phyloP scores from a whole-genome alignment of 2,113 vertebrate species.

The Sebastes fasciatus region DNA sequence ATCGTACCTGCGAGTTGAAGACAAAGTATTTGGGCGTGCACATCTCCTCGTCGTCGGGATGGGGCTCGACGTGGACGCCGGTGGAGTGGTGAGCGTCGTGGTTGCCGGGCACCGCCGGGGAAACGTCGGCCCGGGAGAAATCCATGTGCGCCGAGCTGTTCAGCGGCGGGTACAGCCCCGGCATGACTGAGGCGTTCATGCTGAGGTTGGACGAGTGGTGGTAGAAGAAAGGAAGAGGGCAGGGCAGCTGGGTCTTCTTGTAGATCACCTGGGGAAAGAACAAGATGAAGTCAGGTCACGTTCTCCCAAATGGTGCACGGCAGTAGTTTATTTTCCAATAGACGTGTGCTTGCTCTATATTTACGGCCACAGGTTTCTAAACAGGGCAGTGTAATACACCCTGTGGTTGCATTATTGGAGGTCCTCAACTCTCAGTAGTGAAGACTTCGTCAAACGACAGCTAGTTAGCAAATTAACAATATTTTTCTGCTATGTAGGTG shows the following conservation, averaged over 20 bases:
- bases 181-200: slow-evolving; percentile 82
- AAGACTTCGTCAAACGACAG: neutral
- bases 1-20: slow-evolving; percentile 94
- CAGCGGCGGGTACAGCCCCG: slow-evolving; percentile 58
- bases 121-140: slow-evolving; percentile 80
- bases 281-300: neutral
- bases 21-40: slow-evolving; percentile 95
- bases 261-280: slow-evolving; percentile 90
- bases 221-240: slow-evolving; percentile 89
- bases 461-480: neutral
- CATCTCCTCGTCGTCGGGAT: slow-evolving; percentile 82
- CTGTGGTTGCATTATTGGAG: neutral
- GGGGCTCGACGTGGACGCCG: slow-evolving; percentile 84
- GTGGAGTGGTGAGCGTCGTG: slow-evolving; percentile 67
- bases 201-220: slow-evolving; percentile 85
- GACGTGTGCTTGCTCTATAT: neutral
- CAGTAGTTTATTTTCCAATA: neutral
- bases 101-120: slow-evolving; percentile 66
- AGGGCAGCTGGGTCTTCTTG: slow-evolving; percentile 95
- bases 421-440: too few relatives aligned
- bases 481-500: neutral
- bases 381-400: neutral
- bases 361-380: neutral
- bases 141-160: slow-evolving; percentile 88
- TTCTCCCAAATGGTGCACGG: neutral